Evolutionary conservation across 2,888 invertebrate species (phyloP).

Genomic region (Eucera pruinosa): DNA sequence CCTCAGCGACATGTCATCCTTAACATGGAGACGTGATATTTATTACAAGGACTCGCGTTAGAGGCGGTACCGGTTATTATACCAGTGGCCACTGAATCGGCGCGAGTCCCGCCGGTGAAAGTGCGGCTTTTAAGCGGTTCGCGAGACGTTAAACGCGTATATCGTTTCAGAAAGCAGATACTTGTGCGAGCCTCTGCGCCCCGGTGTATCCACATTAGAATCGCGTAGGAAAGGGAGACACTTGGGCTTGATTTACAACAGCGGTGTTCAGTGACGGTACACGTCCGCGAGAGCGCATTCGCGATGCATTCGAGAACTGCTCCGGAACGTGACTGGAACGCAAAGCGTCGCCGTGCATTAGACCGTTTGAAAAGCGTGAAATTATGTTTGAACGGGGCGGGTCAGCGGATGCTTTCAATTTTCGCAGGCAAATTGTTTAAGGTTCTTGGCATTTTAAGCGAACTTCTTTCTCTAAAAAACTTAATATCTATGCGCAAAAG

Average conservation of each 20-base stretch:
- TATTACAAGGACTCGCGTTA: conserved; percentile 38
- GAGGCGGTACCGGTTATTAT: not conserved
- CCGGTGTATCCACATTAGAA: not conserved
- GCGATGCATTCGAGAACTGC: conserved; percentile 18
- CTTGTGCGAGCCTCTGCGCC: conserved; percentile 43
- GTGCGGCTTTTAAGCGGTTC: conserved; percentile 23
- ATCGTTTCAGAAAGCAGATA: conserved; percentile 47
- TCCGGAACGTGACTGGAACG: conserved; percentile 32
- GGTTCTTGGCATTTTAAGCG: too few species aligned
- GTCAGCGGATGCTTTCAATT: not conserved
- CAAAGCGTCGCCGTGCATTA: not conserved
- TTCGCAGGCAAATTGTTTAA: not conserved
- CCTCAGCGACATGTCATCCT: conserved; percentile 28
- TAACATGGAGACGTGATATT: conserved; percentile 33
- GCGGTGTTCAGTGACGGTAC: conserved; percentile 12
- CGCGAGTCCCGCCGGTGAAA: conserved; percentile 42
- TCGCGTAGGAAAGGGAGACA: not conserved
- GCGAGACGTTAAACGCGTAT: conserved; percentile 8
- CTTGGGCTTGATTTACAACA: conserved; percentile 37
- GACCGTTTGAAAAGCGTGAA: conserved; percentile 31
- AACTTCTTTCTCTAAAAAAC: too few species aligned
- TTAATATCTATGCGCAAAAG: too few species aligned
- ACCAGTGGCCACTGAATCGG: conserved; percentile 16
- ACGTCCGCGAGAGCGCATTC: conserved; percentile 15
- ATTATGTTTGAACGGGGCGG: conserved; percentile 15